Evolutionary conservation across 2,797 vertebrate genomes (phyloP), one percentile per base, ranked within the genome.

Genomic region (Rhyacichthys aspro): DNA sequence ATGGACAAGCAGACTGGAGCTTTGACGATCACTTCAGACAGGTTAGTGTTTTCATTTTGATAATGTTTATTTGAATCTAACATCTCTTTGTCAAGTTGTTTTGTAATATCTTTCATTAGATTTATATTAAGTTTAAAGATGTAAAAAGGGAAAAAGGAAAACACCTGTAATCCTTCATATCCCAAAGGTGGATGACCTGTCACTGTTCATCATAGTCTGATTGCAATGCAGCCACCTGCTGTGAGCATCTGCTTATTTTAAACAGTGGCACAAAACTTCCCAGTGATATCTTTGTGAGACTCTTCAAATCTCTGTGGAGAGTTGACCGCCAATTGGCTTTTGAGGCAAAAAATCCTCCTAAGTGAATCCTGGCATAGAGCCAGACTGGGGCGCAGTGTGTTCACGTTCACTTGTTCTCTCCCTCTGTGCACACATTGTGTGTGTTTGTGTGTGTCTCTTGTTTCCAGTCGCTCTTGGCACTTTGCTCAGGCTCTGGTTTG

Each of bases 11-110:
- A 0, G 90, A 87, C 78, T 98, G 96, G 95, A 90, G 89, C 68
- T 88, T 91, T 74, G 96, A 98, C 0, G 95, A 97, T 60, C 94
- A 94, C 65, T 93, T 96, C 79, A 95, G 95, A 87, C 95, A 95
- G 95, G 97, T 98, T 76, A 92, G 94, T 91, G 55, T 63, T 19
- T 11, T 43, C 38, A 42, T 43, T 46, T 17, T 9, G 41, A 16
- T 2, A 36, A 4, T 19, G 55, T 8, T 2, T 57, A 3, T 52
- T 55, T 55, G 12, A 0, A 8, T 59, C 34, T 68, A 7, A 2
- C 12, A 23, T 46, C 17, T 46, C 44, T 28, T 28, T 46, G 28
- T 49, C 10, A 15, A 34, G 8, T 52, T 14, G 34, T 18, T 52
- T 37, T 18, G 37, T 11, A 9, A 16, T 18, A 10, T 11, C 34